phyloP scores from a whole-genome alignment of 1,140 invertebrate genomes.

The Philotrypesis tridentata region DNA sequence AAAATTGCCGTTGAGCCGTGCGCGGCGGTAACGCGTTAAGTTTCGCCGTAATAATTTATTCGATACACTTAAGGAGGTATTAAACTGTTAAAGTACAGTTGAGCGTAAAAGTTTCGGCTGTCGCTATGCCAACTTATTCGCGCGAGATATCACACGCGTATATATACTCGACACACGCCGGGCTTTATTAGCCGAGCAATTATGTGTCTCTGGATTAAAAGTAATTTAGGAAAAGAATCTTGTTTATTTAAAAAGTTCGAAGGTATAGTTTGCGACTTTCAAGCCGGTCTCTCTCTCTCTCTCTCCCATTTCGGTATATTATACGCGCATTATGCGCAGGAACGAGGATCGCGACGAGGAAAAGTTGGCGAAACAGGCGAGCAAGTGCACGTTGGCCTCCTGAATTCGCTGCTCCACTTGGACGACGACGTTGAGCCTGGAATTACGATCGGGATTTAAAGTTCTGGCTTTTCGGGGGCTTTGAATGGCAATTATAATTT shows the following conservation, averaged over 20 bases:
- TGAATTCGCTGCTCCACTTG: background rate
- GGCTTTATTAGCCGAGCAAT: too few relatives aligned
- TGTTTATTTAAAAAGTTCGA: background rate
- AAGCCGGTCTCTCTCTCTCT: background rate
- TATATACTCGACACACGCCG: too few relatives aligned
- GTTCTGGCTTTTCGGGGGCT: too few relatives aligned
- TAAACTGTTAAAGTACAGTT: background rate
- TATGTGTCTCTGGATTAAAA: too few relatives aligned
- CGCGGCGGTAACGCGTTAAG: too few relatives aligned
- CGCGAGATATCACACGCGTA: too few relatives aligned
- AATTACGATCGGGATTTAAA: too few relatives aligned
- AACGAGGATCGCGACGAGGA: background rate
- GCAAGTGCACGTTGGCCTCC: background rate
- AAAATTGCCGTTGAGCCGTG: background rate
- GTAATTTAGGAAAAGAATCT: background rate
- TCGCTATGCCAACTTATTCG: background rate
- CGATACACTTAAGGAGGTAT: background rate
- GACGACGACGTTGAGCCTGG: background rate
- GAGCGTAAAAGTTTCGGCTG: background rate
- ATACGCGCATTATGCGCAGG: background rate
- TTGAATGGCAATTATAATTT: too few relatives aligned
- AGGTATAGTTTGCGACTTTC: constrained; percentile 3
- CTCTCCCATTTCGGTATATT: too few relatives aligned
- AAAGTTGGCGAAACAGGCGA: background rate
- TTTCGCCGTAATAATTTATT: background rate